Evolutionary conservation across 2,113 vertebrate species (phyloP).

Genomic region (Phyllostomus hastatus): DNA sequence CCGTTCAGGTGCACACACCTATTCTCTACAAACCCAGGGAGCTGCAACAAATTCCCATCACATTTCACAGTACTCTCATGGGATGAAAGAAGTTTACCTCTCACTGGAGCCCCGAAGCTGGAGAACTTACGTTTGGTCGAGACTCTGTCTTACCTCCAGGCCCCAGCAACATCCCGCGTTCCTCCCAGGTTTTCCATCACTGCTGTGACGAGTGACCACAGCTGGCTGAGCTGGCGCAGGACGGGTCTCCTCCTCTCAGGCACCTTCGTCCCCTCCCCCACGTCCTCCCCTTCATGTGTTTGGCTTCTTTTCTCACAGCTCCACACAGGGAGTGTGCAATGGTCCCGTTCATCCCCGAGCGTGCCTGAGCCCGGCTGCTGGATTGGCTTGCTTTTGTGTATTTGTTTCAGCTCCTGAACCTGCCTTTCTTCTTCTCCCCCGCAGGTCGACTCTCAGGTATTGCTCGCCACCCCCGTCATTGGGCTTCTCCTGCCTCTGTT

Average conservation of each 20-base stretch:
- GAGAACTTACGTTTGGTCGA: not conserved
- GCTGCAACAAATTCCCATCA: not conserved
- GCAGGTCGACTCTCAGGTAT: constrained; percentile 38
- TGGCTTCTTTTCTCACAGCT: not conserved
- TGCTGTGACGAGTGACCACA: not conserved
- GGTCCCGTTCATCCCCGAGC: accelerated
- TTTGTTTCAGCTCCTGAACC: not conserved
- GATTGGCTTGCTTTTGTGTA: not conserved
- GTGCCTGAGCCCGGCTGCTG: not conserved
- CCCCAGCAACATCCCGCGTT: not conserved
- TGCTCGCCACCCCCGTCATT: not conserved
- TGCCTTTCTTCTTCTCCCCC: not conserved
- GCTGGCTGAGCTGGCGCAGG: not conserved
- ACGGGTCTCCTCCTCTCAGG: not conserved
- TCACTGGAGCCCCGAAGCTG: not conserved
- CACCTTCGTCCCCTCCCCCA: not conserved
- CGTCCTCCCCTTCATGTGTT: not conserved
- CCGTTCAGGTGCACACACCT: not conserved
- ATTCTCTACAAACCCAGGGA: not conserved
- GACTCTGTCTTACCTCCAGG: not conserved
- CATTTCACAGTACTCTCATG: not conserved
- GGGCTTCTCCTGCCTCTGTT: not conserved
- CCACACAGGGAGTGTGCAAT: not conserved
- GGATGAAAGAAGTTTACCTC: not conserved
- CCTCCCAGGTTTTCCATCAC: not conserved